phyloP scores from a whole-genome alignment of 2,888 invertebrate genomes.

The Torymus texanus region DNA sequence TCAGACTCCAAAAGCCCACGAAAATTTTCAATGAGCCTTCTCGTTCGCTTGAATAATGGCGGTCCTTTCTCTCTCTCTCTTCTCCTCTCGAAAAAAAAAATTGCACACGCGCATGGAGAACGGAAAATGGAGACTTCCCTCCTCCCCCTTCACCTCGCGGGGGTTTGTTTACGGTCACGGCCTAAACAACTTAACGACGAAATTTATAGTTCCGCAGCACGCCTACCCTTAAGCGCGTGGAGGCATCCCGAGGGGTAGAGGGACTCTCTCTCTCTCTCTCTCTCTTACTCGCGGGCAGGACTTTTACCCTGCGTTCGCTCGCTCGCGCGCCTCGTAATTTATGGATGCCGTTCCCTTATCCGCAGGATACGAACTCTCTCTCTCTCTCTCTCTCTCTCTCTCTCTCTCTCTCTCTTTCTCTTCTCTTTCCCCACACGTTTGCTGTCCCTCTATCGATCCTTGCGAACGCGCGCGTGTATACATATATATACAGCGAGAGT shows the following conservation, averaged over 20 bases:
- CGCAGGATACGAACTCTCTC: slow-evolving; percentile 73
- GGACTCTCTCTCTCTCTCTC: too few relatives aligned
- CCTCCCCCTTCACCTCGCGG: background rate
- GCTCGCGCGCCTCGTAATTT: slow-evolving; percentile 74
- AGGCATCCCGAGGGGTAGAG: slow-evolving; percentile 16
- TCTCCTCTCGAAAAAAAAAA: slow-evolving; percentile 3
- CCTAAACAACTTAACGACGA: slow-evolving; percentile 75
- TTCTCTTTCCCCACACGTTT: slow-evolving; percentile 70
- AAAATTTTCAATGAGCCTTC: slow-evolving; percentile 44
- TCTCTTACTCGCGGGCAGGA: slow-evolving; percentile 66
- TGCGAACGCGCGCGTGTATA: slow-evolving; percentile 29
- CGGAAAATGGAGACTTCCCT: slow-evolving; percentile 43
- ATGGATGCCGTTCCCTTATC: slow-evolving; percentile 75
- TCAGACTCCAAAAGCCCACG: background rate
- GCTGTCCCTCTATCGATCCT: slow-evolving; percentile 74
- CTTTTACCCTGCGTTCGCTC: slow-evolving; percentile 70
- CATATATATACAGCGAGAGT: slow-evolving; percentile 63
- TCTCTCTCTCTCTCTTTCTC: slow-evolving; percentile 22
- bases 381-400: slow-evolving; percentile 41
- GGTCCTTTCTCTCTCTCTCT: too few relatives aligned
- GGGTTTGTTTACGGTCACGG: slow-evolving; percentile 71
- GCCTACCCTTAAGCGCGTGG: slow-evolving; percentile 68
- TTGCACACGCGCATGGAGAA: background rate
- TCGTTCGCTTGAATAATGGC: slow-evolving; percentile 34
- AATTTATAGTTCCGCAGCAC: slow-evolving; percentile 74